Evolutionary conservation across 2,888 invertebrate genomes (phyloP), one percentile per base, ranked within the genome.

Genomic region (Rhogogaster chlorosoma): DNA sequence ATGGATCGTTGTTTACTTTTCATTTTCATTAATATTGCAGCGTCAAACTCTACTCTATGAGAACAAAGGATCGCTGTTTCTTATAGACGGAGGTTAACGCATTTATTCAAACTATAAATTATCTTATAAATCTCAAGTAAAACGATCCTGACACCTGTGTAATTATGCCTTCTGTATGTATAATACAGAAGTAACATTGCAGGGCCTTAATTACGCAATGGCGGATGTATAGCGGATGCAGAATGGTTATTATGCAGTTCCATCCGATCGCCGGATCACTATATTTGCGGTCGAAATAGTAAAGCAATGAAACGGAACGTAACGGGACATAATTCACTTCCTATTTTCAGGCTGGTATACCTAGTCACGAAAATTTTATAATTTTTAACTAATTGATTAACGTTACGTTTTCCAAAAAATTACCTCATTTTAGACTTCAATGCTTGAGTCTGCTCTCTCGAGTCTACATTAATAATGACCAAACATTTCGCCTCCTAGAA

Each of bases 101-200:
- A 45, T 9, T 32, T n/a, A 77, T 49, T 77, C 15, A 49, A 77
- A 53, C 45, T 77, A 77, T 53, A 49, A 77, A 49, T 77, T 53
- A 77, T 53, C 77, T 77, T 49, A 77, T 77, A 77, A 77, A 49
- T 77, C 77, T 77, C 53, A 12, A 36, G 45, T 77, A 77, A 77
- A 45, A 77, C 77, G 77, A 77, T 77, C 49, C 77, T 49, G 49
- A 26, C 49, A 53, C 45, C 49, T 29, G 49, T 49, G 49, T 53
- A 77, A 77, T 77, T 77, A 49, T 45, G 18, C 29, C 49, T 18
- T 29, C 18, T 77, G 18, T 77, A 53, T 18, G n/a, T n/a, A 45
- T 26, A 45, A 45, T 45, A 67, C 29, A 49, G 18, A 29, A 77
- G 49, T 77, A 53, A 73, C 71, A 73, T 73, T 73, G 26, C 38